Percentiles rank a stretch among this genome's conserved stretches.
phyloP scores from a whole-genome alignment of 2,888 invertebrate genomes.

The Dyspetes luteomarginatus region DNA sequence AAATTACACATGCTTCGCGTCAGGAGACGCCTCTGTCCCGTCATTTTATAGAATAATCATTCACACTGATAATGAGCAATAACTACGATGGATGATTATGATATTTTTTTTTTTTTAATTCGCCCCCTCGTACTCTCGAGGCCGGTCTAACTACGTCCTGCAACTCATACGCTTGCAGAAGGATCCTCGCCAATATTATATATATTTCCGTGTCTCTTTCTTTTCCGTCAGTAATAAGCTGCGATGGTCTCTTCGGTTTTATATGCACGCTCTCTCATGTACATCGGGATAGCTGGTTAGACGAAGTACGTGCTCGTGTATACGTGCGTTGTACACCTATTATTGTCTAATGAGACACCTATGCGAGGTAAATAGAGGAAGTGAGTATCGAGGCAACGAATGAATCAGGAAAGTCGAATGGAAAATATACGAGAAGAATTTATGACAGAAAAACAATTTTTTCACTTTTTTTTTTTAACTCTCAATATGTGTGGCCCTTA shows the following conservation, averaged over 20 bases:
- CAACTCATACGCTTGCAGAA: not conserved
- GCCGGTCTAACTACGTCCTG: not conserved
- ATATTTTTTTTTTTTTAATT: constrained; percentile 51
- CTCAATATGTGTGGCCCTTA: too few relatives aligned
- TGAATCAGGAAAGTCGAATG: not conserved
- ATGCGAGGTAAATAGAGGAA: constrained; percentile 52
- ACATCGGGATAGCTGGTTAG: constrained; percentile 31
- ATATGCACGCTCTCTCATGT: constrained; percentile 13
- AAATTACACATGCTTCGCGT: constrained; percentile 64
- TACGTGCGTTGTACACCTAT: constrained; percentile 51
- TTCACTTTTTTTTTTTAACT: too few relatives aligned
- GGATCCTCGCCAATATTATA: constrained; percentile 55
- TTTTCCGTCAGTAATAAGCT: constrained; percentile 48
- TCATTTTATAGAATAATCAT: constrained; percentile 70
- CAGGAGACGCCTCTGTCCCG: constrained; percentile 61
- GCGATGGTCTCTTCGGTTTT: constrained; percentile 25
- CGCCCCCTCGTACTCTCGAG: constrained; percentile 55
- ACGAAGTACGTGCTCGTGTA: constrained; percentile 32
- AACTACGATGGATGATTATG: constrained; percentile 69
- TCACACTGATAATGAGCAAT: constrained; percentile 70
- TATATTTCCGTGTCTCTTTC: constrained; percentile 60
- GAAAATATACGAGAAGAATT: not conserved
- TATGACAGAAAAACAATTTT: too few relatives aligned
- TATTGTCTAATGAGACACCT: constrained; percentile 72
- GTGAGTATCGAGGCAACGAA: not conserved